Conservation (phyloP, 2,113 vertebrate genomes). For the Cairina moschata region DNA sequence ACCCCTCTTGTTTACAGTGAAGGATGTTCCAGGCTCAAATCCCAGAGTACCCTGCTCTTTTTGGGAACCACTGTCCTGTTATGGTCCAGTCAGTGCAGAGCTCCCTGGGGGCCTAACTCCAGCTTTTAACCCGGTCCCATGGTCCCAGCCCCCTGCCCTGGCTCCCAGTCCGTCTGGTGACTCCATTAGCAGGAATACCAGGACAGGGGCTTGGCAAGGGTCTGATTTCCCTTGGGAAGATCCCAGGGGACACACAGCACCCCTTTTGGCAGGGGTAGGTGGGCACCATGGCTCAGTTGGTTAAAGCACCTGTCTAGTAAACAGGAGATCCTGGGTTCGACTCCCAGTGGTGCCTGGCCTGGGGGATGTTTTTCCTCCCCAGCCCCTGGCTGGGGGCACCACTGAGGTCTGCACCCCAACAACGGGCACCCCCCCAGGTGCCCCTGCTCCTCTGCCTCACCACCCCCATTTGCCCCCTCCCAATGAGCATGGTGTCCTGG, state of each 20-base stretch:
- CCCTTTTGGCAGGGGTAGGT: accelerated
- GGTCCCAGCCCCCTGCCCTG: neutral
- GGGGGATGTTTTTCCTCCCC: neutral
- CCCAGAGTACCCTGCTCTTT: neutral
- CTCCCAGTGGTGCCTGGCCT: slow-evolving; percentile 84
- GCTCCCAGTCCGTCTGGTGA: neutral
- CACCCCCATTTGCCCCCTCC: neutral
- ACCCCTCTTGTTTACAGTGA: neutral
- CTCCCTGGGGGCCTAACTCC: accelerated
- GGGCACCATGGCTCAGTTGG: slow-evolving; percentile 83
- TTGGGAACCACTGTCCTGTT: accelerated
- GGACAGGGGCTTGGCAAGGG: no score
- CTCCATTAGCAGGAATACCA: neutral
- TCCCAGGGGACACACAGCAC: neutral
- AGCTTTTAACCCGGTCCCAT: neutral
- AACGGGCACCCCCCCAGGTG: neutral
- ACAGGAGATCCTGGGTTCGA: slow-evolving; percentile 90
- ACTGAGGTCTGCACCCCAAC: accelerated
- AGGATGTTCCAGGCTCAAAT: neutral
- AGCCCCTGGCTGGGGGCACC: neutral
- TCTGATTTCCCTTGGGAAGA: neutral
- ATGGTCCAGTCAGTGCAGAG: accelerated
- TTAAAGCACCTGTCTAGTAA: slow-evolving; percentile 90
- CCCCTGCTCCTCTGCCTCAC: neutral
- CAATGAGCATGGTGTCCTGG: accelerated